phyloP scores from a whole-genome alignment of 2,113 vertebrate genomes.

The Actinemys pallida region DNA sequence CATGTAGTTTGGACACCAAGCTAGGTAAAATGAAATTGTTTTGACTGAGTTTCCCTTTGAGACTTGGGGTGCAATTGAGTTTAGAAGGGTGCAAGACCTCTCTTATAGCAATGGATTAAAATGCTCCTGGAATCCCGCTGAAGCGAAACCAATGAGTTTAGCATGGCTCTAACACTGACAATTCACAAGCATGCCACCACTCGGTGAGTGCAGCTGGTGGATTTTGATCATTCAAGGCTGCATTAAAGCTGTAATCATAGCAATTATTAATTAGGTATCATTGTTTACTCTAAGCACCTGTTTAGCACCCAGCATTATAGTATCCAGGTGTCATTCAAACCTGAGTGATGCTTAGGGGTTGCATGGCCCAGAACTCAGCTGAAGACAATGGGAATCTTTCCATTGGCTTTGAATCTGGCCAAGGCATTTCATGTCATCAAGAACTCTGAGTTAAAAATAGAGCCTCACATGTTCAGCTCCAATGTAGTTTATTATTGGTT shows the following conservation, averaged over 20 bases:
- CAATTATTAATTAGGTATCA: neutral
- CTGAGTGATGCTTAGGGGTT: neutral
- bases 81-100: neutral
- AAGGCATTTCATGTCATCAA: constrained; percentile 39
- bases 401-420: neutral
- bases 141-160: neutral
- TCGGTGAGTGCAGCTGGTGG: neutral
- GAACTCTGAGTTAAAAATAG: constrained; percentile 66
- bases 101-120: neutral
- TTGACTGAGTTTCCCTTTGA: neutral
- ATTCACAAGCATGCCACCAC: neutral
- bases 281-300: neutral
- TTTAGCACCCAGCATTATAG: neutral
- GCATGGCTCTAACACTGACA: neutral
- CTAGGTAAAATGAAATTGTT: neutral
- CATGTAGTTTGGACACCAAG: neutral
- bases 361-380: neutral
- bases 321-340: neutral
- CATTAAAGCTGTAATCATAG: neutral
- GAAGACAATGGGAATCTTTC: neutral
- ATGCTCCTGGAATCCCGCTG: neutral
- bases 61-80: neutral
- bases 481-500: neutral
- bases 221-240: neutral
- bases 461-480: neutral